phyloP scores from a whole-genome alignment of 1,140 invertebrate species.

The Capitella teleta region DNA sequence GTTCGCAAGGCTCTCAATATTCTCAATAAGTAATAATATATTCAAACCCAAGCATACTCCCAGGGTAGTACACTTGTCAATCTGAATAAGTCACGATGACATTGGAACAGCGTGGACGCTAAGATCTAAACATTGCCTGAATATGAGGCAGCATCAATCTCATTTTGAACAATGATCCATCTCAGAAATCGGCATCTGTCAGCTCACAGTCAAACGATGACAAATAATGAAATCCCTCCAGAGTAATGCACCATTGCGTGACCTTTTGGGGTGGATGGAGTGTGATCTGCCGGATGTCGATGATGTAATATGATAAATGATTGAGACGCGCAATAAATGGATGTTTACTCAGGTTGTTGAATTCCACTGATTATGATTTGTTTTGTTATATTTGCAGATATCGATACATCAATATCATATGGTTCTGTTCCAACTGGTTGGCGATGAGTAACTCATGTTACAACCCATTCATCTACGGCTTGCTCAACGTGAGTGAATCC shows the following conservation, averaged over 20 bases:
- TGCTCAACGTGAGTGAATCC: constrained; percentile 62
- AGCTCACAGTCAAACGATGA: background rate
- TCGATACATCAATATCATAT: constrained; percentile 40
- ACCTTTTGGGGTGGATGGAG: background rate
- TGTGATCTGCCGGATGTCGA: background rate
- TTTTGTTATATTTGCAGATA: constrained; percentile 21
- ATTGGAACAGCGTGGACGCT: background rate
- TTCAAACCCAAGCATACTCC: background rate
- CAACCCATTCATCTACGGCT: constrained; percentile 75
- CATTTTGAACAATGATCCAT: background rate
- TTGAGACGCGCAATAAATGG: background rate
- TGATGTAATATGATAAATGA: background rate
- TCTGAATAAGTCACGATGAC: too few species aligned
- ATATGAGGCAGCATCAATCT: too few species aligned
- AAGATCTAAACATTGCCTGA: background rate
- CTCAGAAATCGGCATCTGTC: background rate
- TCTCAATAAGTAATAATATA: background rate
- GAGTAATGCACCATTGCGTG: background rate
- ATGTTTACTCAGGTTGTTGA: background rate
- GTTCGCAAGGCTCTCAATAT: constrained; percentile 1
- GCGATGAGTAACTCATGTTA: constrained; percentile 78
- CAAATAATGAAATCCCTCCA: background rate
- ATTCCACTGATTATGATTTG: background rate
- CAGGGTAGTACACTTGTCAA: background rate
- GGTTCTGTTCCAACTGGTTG: constrained; percentile 70